Evolutionary conservation across 1,140 invertebrate species (phyloP), one percentile per base, ranked within the genome.

Genomic region (Drosophila setifemur): DNA sequence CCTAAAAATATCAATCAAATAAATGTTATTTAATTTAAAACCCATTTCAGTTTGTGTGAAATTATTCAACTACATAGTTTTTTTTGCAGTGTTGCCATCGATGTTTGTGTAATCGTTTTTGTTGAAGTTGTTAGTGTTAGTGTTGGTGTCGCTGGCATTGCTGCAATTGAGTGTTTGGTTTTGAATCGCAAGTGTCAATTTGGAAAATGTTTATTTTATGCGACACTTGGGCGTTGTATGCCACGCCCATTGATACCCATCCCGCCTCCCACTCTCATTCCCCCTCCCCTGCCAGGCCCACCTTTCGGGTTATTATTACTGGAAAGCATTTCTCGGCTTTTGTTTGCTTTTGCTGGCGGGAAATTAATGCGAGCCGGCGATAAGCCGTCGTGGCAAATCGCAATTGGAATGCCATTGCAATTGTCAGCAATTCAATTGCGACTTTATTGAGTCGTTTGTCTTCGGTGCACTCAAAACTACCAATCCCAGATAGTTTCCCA

Each of bases 141-240:
- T 54, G 74, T 44, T 44, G 60, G 31, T 73, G 69, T 33, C 43
- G 42, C 63, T 72, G 50, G 54, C 57, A 45, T 60, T 66, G 69
- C 68, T 55, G 70, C 73, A 85, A 71, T 85, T 64, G 79, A 75
- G 66, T 79, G 81, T 79, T 86, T 85, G 81, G 79, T 55, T 85
- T 75, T 85, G 81, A 86, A 85, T 86, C 67, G 74, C 57, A 86
- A 85, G 81, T 85, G 79, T 85, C 79, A 85, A 86, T 85, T 85
- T 85, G 60, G 71, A 68, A 86, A 85, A 86, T 85, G 81, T 79
- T 85, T 85, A 79, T 85, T 85, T 85, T 86, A 85, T 75, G 71
- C 71, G 42, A 54, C 66, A 66, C 71, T 82, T 72, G 61, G 66
- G 71, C 42, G 73, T 50, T 58, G 37, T 47, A n/a, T 64, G 49